Percentiles rank a stretch among this genome's conserved stretches.
These are phyloP conservation scores for Danio choprae DNA, from an alignment of 2,797 vertebrate species.

Conservation along the genomic window DNA sequence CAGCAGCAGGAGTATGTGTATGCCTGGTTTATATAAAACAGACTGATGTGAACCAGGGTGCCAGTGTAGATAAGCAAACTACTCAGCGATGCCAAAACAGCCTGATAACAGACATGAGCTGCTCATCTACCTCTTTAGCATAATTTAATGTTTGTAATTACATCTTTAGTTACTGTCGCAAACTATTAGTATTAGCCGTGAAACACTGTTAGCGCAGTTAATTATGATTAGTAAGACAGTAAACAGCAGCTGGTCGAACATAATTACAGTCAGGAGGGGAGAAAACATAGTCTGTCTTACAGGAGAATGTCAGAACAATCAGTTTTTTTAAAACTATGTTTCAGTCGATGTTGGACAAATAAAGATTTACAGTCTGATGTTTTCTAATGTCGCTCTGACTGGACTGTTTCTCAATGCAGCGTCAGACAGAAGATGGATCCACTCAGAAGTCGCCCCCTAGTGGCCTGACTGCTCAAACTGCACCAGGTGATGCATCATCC, in stretches of 20 bases:
- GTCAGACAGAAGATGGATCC: slow-evolving; percentile 70
- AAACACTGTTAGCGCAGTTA: slow-evolving; percentile 35
- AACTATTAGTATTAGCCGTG: slow-evolving; percentile 44
- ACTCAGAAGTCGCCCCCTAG: slow-evolving; percentile 80
- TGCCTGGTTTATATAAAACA: slow-evolving; percentile 21
- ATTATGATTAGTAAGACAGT: slow-evolving; percentile 41
- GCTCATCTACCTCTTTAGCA: slow-evolving; percentile 32
- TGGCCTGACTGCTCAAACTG: slow-evolving; percentile 76
- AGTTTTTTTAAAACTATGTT: background rate
- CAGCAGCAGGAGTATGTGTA: background rate
- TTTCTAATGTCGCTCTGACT: slow-evolving; percentile 60
- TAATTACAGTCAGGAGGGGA: slow-evolving; percentile 19
- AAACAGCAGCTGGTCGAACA: slow-evolving; percentile 45
- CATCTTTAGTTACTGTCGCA: slow-evolving; percentile 35
- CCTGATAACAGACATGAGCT: slow-evolving; percentile 30
- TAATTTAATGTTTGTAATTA: slow-evolving; percentile 43
- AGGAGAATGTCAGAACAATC: slow-evolving; percentile 6
- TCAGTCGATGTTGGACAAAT: background rate
- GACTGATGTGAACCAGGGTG: slow-evolving; percentile 16
- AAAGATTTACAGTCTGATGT: slow-evolving; percentile 47
- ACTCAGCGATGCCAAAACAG: slow-evolving; percentile 3
- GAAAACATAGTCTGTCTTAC: background rate
- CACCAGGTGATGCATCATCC: slow-evolving; percentile 76
- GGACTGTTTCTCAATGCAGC: slow-evolving; percentile 73
- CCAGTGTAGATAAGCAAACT: slow-evolving; percentile 25